phyloP scores from a whole-genome alignment of 2,113 vertebrate species.

The Cnemophilus loriae region DNA sequence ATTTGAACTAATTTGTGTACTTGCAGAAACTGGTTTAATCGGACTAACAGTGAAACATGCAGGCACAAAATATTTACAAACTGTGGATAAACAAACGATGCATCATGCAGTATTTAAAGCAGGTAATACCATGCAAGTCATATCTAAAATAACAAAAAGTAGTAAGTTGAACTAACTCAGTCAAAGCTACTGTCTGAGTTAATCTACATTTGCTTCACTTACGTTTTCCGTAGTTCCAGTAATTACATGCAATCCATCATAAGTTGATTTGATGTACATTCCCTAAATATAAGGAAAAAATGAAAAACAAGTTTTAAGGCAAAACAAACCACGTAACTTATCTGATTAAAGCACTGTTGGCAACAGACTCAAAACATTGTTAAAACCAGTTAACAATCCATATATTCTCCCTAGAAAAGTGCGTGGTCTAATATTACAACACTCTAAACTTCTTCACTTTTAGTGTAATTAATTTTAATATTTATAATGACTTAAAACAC shows the following conservation, averaged over 20 bases:
- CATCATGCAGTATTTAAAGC: background rate
- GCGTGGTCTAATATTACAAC: background rate
- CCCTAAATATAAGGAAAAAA: conserved; percentile 75
- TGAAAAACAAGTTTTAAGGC: background rate
- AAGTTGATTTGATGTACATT: conserved; percentile 98
- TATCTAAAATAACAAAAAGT: background rate
- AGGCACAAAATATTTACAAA: conserved; percentile 21
- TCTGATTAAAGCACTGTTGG: background rate
- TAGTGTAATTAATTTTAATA: background rate
- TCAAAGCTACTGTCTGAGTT: background rate
- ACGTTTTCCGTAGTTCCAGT: conserved; percentile 97
- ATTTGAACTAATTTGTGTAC: conserved; percentile 6
- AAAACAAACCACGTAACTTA: background rate
- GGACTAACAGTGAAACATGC: background rate
- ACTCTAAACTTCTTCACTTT: background rate
- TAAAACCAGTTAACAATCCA: background rate
- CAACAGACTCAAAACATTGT: background rate
- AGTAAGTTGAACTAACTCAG: background rate
- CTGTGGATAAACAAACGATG: background rate
- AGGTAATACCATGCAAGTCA: background rate
- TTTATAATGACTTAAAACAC: background rate
- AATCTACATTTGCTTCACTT: conserved; percentile 64
- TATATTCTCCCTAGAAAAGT: background rate
- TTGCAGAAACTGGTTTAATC: conserved; percentile 31
- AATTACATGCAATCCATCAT: conserved; percentile 93